Evolutionary conservation across 2,113 vertebrate species (phyloP).

Genomic region (Girardinichthys multiradiatus): DNA sequence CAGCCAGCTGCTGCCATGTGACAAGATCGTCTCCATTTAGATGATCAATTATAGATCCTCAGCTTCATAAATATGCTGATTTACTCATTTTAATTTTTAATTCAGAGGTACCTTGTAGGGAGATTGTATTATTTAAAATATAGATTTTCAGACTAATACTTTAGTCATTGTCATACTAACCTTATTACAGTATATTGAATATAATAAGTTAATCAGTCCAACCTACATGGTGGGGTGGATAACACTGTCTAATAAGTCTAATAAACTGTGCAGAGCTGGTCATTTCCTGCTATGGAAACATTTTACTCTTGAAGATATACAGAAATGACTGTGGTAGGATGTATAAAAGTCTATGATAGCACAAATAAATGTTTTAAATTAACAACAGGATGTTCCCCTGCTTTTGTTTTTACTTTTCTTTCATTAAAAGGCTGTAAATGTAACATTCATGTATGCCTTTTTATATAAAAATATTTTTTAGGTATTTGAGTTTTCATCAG

Average conservation of each 20-base stretch:
- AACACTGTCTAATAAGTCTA: not conserved
- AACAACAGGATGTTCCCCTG: not conserved
- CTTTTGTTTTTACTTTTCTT: not conserved
- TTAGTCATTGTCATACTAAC: not conserved
- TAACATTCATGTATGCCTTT: not conserved
- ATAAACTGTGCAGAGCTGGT: too few species aligned
- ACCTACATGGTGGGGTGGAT: not conserved
- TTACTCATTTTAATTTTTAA: not conserved
- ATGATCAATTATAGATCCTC: not conserved
- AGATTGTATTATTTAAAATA: not conserved
- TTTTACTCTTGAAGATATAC: not conserved
- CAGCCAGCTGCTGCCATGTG: conserved; percentile 63
- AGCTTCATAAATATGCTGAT: not conserved
- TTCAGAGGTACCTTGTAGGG: too few species aligned
- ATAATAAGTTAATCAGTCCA: not conserved
- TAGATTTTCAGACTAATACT: conserved; percentile 4
- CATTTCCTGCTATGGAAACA: not conserved
- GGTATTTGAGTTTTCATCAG: not conserved
- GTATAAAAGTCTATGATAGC: not conserved
- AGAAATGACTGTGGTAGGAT: not conserved
- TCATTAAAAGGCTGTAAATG: not conserved
- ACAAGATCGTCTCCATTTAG: conserved; percentile 60
- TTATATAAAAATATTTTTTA: not conserved
- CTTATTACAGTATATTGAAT: not conserved
- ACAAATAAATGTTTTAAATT: not conserved